These are phyloP conservation scores for Hipposideros larvatus DNA, from an alignment of 2,797 vertebrate species.

Conservation along the genomic window DNA sequence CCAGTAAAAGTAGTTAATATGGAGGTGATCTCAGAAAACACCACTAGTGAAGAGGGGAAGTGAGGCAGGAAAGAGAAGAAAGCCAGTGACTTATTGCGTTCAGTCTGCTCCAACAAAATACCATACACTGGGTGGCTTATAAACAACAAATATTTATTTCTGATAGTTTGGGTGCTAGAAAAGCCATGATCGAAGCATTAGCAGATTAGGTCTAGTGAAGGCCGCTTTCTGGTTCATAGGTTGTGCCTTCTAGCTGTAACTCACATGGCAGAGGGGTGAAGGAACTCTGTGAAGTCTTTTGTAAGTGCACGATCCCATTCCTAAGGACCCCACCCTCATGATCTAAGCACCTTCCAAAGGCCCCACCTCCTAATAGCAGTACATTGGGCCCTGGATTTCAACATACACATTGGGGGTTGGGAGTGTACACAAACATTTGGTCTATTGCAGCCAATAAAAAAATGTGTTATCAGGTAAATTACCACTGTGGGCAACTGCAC, in stretches of 20 bases:
- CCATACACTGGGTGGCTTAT: not conserved
- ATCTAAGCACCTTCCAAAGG: not conserved
- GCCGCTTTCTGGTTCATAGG: not conserved
- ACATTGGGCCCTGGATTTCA: not conserved
- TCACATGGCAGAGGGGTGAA: not conserved
- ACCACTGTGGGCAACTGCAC: not conserved
- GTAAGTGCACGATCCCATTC: not conserved
- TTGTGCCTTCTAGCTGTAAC: not conserved
- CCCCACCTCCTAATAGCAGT: not conserved
- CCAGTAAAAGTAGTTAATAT: not conserved
- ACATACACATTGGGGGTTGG: too few relatives aligned
- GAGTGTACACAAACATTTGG: not conserved
- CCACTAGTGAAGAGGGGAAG: not conserved
- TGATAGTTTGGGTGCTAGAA: not conserved
- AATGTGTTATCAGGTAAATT: not conserved
- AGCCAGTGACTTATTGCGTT: not conserved
- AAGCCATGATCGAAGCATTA: not conserved
- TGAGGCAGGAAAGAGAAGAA: not conserved
- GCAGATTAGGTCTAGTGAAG: not conserved
- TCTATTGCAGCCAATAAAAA: not conserved
- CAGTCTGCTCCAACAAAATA: not conserved
- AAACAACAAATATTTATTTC: not conserved
- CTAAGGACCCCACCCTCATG: not conserved
- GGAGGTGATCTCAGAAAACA: not conserved
- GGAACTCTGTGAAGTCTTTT: not conserved